These are phyloP conservation scores for Cactoblastis cactorum DNA, from an alignment of 2,888 invertebrate genomes.

Conservation along the genomic window DNA sequence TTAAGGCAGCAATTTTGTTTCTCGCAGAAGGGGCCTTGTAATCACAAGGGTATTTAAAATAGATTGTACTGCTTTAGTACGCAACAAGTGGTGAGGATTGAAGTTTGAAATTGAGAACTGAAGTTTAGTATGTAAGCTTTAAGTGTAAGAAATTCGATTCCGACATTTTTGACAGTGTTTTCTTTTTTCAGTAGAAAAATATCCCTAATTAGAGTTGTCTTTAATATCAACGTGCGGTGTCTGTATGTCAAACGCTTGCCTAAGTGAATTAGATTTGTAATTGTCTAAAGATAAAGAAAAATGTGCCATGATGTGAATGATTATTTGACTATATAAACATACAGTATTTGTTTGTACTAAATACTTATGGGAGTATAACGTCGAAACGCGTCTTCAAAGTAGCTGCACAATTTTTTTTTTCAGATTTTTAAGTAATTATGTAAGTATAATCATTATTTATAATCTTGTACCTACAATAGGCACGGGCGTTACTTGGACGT, in stretches of 20 bases:
- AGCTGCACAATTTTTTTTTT: not conserved
- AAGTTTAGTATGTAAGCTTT: conserved; percentile 61
- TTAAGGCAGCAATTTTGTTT: not conserved
- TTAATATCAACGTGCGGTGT: conserved; percentile 2
- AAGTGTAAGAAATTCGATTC: conserved; percentile 47
- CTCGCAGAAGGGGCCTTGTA: conserved; percentile 1
- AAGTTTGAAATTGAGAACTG: conserved; percentile 59
- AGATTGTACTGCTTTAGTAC: conserved; percentile 29
- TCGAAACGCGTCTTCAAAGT: not conserved
- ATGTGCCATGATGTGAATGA: conserved; percentile 20
- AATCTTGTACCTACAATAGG: not conserved
- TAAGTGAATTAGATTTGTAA: conserved; percentile 10
- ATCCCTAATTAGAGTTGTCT: not conserved
- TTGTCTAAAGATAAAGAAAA: conserved; percentile 7
- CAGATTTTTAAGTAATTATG: not conserved
- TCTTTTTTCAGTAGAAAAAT: not conserved
- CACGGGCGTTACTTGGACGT: not conserved
- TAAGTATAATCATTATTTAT: not conserved
- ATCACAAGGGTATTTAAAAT: conserved; percentile 1
- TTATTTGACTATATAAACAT: not conserved
- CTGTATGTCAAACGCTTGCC: conserved; percentile 15
- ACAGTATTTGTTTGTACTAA: not conserved
- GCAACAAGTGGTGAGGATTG: conserved; percentile 31
- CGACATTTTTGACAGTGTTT: conserved; percentile 23
- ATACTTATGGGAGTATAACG: not conserved